phyloP scores from a whole-genome alignment of 2,113 vertebrate genomes.

The Astatoreochromis straeleni region DNA sequence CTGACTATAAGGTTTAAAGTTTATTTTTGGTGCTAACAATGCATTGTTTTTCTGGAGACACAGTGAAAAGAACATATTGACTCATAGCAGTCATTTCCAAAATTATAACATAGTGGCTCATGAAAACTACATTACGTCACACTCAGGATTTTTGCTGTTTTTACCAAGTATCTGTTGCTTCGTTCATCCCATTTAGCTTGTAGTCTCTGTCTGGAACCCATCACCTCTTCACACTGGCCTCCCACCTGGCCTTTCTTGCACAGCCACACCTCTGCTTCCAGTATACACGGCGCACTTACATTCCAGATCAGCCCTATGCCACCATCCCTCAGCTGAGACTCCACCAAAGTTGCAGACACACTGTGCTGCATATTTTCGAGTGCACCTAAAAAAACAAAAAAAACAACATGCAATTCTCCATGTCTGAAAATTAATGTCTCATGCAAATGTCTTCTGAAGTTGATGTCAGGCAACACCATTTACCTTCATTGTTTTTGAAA shows the following conservation, averaged over 20 bases:
- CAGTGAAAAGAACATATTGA: background rate
- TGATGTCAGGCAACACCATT: background rate
- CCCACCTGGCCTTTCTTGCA: conserved; percentile 42
- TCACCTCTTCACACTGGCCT: conserved; percentile 46
- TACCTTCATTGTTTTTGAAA: conserved; percentile 55
- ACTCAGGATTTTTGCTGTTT: background rate
- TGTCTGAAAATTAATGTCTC: background rate
- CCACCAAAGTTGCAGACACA: conserved; percentile 43
- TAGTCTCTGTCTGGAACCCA: conserved; percentile 27
- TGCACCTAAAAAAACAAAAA: background rate
- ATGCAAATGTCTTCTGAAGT: background rate
- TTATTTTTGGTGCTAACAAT: background rate
- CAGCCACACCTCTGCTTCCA: conserved; percentile 66
- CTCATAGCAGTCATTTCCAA: background rate
- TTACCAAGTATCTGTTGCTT: conserved; percentile 44
- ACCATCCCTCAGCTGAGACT: background rate
- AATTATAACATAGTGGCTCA: background rate
- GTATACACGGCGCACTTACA: conserved; percentile 58
- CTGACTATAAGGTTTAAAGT: background rate
- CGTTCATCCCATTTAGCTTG: conserved; percentile 8
- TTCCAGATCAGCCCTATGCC: conserved; percentile 50
- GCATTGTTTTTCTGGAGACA: background rate
- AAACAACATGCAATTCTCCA: background rate
- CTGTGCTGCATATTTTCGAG: conserved; percentile 44
- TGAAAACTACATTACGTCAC: background rate